phyloP scores from a whole-genome alignment of 2,888 invertebrate species.

The Machimus rusticus region DNA sequence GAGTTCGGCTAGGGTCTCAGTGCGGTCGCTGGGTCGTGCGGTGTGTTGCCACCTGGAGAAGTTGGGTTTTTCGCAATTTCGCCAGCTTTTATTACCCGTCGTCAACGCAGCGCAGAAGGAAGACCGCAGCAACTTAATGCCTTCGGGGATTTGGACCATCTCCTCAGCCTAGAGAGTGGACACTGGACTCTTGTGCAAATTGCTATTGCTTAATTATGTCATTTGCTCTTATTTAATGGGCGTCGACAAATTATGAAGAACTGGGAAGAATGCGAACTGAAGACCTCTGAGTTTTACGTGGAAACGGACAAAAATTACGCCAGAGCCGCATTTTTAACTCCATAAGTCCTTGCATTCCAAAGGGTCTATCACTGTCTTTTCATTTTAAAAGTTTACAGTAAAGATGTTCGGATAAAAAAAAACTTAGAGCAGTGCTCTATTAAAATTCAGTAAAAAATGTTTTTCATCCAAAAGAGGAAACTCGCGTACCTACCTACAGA shows the following conservation, averaged over 20 bases:
- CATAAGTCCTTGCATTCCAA: background rate
- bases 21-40: background rate
- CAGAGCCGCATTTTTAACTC: background rate
- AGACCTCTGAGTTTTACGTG: background rate
- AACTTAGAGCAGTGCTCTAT: no score
- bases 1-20: background rate
- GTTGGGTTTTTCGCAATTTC: conserved; percentile 26
- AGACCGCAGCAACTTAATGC: background rate
- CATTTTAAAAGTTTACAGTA: no score
- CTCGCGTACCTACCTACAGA: no score
- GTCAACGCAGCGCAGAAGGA: background rate
- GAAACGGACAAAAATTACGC: background rate
- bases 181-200: background rate
- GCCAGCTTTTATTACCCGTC: conserved; percentile 23
- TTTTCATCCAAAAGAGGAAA: no score
- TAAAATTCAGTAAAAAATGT: no score
- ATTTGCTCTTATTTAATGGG: background rate
- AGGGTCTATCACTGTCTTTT: background rate
- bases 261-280: background rate
- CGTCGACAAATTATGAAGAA: background rate
- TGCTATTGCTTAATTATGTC: background rate
- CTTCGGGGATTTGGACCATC: background rate
- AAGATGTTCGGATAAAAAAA: no score
- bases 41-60: conserved; percentile 10
- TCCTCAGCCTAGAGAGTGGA: background rate